Conservation (phyloP, 2,113 vertebrate genomes). For the Lucifuga dentata region DNA sequence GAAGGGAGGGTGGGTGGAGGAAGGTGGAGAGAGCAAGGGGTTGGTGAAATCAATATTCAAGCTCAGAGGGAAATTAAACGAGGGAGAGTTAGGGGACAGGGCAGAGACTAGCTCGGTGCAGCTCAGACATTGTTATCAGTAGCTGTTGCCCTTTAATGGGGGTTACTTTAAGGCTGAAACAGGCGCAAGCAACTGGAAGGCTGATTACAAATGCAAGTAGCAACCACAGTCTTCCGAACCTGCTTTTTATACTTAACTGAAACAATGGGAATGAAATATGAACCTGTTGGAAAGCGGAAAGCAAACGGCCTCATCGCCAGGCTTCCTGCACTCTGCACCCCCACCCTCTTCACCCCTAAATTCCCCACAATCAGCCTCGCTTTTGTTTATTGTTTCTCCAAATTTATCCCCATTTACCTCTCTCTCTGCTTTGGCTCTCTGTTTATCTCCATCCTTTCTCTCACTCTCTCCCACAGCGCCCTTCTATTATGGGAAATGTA, state of each 20-base stretch:
- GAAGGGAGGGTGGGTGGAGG: constrained; percentile 39
- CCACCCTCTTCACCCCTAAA: constrained; percentile 21
- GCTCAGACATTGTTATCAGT: constrained; percentile 73
- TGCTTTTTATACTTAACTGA: constrained; percentile 33
- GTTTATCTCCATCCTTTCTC: constrained; percentile 19
- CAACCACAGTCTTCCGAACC: constrained; percentile 49
- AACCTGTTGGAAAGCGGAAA: constrained; percentile 28
- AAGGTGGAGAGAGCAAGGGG: too few species aligned
- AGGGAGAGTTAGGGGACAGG: constrained; percentile 52
- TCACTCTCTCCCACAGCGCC: constrained; percentile 20
- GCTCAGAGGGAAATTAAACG: constrained; percentile 67
- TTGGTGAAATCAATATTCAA: constrained; percentile 72
- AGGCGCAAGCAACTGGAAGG: constrained; percentile 40
- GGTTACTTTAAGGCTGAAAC: constrained; percentile 70
- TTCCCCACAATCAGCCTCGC: not conserved
- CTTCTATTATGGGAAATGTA: constrained; percentile 60
- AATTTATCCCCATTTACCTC: constrained; percentile 50
- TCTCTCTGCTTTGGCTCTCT: constrained; percentile 17
- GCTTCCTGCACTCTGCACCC: not conserved
- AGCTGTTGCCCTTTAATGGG: constrained; percentile 76
- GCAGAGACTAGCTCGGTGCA: constrained; percentile 46
- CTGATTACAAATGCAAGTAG: constrained; percentile 41
- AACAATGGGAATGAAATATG: constrained; percentile 51
- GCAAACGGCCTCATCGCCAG: constrained; percentile 1
- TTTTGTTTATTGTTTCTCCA: constrained; percentile 32